Base-by-base conservation (phyloP, 2,113 vertebrate species). In the Podarcis muralis region DNA sequence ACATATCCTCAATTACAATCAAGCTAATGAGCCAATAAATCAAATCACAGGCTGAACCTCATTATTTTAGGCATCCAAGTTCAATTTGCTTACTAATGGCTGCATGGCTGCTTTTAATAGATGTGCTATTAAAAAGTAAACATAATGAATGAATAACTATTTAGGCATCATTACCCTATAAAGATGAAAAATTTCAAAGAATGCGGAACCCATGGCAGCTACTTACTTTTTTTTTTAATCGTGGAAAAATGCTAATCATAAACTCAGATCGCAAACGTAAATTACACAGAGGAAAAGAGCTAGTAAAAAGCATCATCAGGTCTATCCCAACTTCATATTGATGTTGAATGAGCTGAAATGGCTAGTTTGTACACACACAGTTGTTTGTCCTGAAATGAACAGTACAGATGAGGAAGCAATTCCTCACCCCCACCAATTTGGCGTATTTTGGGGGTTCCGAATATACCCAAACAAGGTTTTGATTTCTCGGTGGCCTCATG, bases 21-120 rank as follows among this genome's bases (percentile, higher is more conserved):
- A 94, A 95, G 74, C 71, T 90, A 94, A 95, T 92, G 91, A 93
- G 90, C 90, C 90, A 92, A 89, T 94, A 94, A 95, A 95, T 95
- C 94, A 93, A 22, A 48, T 86, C 83, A 68, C 83, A 93, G 80
- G 87, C 84, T 92, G 86, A 84, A 94, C 69, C 79, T 96, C 92
- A 91, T 94, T 94, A 94, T 77, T 93, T 94, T 85, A 93, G 93
- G 93, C 16, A 92, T 92, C 77, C 78, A 91, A 93, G 93, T 94
- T 95, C 94, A 95, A 95, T 96, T 96, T 96, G 90, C 94, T 94
- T 94, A 91, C 91, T 95, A 96, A 96, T 91, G 82, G 92, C 37
- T 94, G 83, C 22, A 1, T 87, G 93, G 94, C 93, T 95, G 92
- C 84, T 89, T 94, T 94, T 95, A 95, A 95, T 83, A 95, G 93